Evolutionary conservation across 2,888 invertebrate genomes (phyloP), one percentile per base, ranked within the genome.

Genomic region (Polymixis lichenea): DNA sequence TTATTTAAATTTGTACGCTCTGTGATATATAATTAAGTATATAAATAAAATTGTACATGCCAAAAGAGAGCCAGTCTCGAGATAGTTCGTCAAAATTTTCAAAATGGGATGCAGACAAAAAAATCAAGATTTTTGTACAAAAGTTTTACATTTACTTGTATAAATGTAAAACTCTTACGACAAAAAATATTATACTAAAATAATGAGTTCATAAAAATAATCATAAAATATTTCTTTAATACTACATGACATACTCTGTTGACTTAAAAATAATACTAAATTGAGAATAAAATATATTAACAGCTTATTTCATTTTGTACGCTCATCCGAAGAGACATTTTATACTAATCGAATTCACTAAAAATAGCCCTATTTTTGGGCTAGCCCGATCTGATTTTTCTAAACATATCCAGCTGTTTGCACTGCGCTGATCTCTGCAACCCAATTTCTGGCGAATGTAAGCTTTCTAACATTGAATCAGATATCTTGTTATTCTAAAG

Each of bases 171-270:
- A 38, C 28, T 22, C 32, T 64, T 19, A 43, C 6, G 15, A 49
- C 15, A 22, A 82, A 25, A 68, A 61, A 58, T 58, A 43, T 38
- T 43, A 49, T n/a, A 46, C 55, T 67, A 67, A 75, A 75, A 75
- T 81, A 82, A 75, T 67, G n/a, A 85, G 71, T 71, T 25, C 68
- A 60, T 75, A 75, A 75, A 49, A 22, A 28, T 56, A 64, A 64
- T 80, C 60, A 85, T 82, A 81, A 75, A 85, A 82, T 85, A 81
- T 85, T 71, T 67, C 53, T 85, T 65, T 71, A 74, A 64, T 64
- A 80, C 64, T 75, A 73, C 67, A 32, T 38, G 38, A 38, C 38
- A 51, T 72, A 82, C 58, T 82, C 76, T 82, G 65, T 65, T 55
- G 62, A 77, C 77, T 72, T 82, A 76, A 82, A 84, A 72, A 72